Base-by-base conservation (phyloP, 2,113 vertebrate species). In the Gorilla gorilla region DNA sequence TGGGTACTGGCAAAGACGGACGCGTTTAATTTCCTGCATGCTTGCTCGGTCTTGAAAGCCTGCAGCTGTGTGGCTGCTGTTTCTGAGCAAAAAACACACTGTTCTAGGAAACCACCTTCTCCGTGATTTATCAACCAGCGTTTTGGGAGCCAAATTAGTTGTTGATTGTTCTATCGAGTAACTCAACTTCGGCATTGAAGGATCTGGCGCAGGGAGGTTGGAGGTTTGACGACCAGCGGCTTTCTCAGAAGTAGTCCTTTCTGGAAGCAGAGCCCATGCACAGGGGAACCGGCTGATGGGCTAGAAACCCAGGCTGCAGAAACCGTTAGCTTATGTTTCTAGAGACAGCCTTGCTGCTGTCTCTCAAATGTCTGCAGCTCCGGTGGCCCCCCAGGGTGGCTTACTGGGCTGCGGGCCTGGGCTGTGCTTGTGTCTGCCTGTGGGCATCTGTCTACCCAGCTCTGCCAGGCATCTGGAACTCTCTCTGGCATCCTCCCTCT, bases 61-160 rank as follows among this genome's bases (percentile, higher is more conserved):
- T 40, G 30, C 40, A 48, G 20, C 52, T 25, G 38, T 17, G 4
- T 45, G 20, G n/a, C 8, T 0, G 11, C 23, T 38, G 43, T 57
- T 89, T 27, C 3, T 7, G 30, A 57, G 52, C 27, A 16, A 79
- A 87, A 45, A 40, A 43, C 80, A 61, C 27, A 3, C 32, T 43
- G 59, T 93, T 81, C 92, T 32, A 48, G 68, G 88, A 94, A 96
- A 64, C 57, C 61, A 3, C 20, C 32, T 55, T 88, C 91, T 40
- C 59, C 6, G 5, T 38, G 84, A 73, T n/a, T 92, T 92, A 92
- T 66, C 38, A 84, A 90, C 84, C 22, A 27, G 16, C 3, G 0
- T 61, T 66, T 40, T 55, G 75, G 61, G 82, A 87, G 52, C n/a
- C 32, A 55, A 72, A 89, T 89, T 75, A 70, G 82, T 85, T 64